These are phyloP conservation scores for Philonicus albiceps DNA, from an alignment of 2,888 invertebrate genomes.

Conservation along the genomic window DNA sequence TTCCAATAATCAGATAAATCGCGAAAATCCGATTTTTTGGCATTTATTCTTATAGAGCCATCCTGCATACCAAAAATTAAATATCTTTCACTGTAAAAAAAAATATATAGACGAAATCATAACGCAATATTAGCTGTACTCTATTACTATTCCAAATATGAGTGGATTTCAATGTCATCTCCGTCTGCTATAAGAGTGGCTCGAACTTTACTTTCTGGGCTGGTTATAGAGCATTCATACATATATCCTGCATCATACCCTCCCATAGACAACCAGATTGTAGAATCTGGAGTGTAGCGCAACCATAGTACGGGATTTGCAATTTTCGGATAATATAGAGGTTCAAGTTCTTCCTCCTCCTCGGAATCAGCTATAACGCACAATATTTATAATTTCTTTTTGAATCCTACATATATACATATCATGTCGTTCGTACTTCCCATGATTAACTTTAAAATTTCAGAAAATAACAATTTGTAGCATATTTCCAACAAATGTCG, in stretches of 20 bases:
- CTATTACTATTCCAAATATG: conserved; percentile 65
- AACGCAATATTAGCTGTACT: not conserved
- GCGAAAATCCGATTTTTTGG: conserved; percentile 62
- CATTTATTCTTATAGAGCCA: conserved; percentile 69
- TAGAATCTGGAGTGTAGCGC: conserved; percentile 65
- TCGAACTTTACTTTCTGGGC: conserved; percentile 61
- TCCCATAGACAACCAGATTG: conserved; percentile 70
- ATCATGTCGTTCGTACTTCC: too few relatives aligned
- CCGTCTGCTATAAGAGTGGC: conserved; percentile 66
- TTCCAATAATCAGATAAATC: conserved; percentile 73
- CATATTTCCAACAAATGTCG: too few relatives aligned
- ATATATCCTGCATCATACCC: conserved; percentile 75
- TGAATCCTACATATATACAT: too few relatives aligned
- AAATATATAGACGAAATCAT: not conserved
- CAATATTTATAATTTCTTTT: not conserved
- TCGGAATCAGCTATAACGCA: conserved; percentile 67
- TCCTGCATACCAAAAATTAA: conserved; percentile 70
- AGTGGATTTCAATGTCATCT: conserved; percentile 68
- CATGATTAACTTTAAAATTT: too few relatives aligned
- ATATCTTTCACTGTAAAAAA: conserved; percentile 63
- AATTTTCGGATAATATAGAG: conserved; percentile 66
- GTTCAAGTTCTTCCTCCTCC: conserved; percentile 66
- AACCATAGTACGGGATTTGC: conserved; percentile 70
- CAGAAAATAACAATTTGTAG: too few relatives aligned
- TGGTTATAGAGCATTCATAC: conserved; percentile 66